Conservation (phyloP, 1,140 invertebrate genomes). For the Araneus ventricosus region DNA sequence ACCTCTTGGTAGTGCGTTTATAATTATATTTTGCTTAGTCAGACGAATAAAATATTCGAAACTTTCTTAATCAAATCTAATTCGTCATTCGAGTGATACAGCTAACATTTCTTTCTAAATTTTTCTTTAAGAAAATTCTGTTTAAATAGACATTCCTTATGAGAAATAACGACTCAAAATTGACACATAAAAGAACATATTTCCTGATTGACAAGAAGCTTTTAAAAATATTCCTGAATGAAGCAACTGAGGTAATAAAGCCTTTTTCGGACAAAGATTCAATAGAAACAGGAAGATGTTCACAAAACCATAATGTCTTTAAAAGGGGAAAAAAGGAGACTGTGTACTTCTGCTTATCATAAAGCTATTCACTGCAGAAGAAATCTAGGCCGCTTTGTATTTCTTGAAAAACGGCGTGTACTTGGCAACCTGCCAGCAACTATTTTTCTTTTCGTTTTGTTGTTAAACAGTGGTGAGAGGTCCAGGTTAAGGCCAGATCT, state of each 20-base stretch:
- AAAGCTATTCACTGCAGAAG: neutral
- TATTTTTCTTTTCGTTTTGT: slow-evolving; percentile 42
- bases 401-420: slow-evolving; percentile 6
- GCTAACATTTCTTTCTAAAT: too few species aligned
- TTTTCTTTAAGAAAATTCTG: too few species aligned
- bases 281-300: neutral
- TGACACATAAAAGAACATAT: neutral
- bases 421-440: slow-evolving; percentile 49
- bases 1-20: too few species aligned
- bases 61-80: too few species aligned
- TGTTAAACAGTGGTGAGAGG: slow-evolving; percentile 46
- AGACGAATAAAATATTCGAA: too few species aligned
- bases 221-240: neutral
- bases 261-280: neutral
- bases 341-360: neutral
- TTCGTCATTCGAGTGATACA: too few species aligned
- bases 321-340: neutral
- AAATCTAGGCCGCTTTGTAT: slow-evolving; percentile 3
- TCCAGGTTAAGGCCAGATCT: slow-evolving; percentile 41
- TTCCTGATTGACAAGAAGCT: neutral
- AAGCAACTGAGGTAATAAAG: neutral
- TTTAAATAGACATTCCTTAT: too few species aligned
- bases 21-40: too few species aligned
- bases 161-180: neutral
- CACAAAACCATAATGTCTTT: slow-evolving; percentile 2